Evolutionary conservation across 2,888 invertebrate genomes (phyloP), one percentile per base, ranked within the genome.

Genomic region (Noctua comes): DNA sequence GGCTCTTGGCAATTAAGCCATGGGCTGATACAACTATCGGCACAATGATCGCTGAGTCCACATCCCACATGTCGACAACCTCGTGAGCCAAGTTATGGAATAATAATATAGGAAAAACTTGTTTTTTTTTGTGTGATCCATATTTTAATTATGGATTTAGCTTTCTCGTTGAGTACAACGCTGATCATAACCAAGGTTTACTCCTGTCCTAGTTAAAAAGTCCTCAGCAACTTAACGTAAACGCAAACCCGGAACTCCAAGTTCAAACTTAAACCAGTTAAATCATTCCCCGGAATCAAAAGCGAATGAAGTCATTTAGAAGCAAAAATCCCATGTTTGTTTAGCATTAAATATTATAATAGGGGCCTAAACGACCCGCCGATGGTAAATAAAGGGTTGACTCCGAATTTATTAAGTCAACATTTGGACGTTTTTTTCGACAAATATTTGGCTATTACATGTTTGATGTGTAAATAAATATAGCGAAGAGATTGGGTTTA

Each of bases 341-440:
- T 96, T 95, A 96, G 94, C 96, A 96, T 96, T 96, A 95, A 95
- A 95, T 96, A 94, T 96, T 94, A 96, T 96, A 96, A 96, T 96
- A 88, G 95, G 94, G 93, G 92, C 91, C 91, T 93, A 95, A 95
- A 95, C 94, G 95, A 93, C 89, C 92, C 91, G 84, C 90, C 91
- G 91, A 90, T 88, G 89, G 94, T 92, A 95, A 96, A 96, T 95
- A 95, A 96, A 96, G 96, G 96, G 96, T 96, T 96, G 94, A 92
- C 90, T 92, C 88, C 86, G 91, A 93, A 92, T 94, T 94, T 93
- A 94, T 95, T 94, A 93, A 91, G 89, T 91, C 87, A 93, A 93
- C 96, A 94, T 93, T 92, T 92, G 93, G 92, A 86, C 78, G 88
- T 88, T 91, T 90, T 36, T 91, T 91, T 90, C 65, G 75, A 76